phyloP scores from a whole-genome alignment of 2,113 vertebrate genomes.

The Tichodroma muraria region DNA sequence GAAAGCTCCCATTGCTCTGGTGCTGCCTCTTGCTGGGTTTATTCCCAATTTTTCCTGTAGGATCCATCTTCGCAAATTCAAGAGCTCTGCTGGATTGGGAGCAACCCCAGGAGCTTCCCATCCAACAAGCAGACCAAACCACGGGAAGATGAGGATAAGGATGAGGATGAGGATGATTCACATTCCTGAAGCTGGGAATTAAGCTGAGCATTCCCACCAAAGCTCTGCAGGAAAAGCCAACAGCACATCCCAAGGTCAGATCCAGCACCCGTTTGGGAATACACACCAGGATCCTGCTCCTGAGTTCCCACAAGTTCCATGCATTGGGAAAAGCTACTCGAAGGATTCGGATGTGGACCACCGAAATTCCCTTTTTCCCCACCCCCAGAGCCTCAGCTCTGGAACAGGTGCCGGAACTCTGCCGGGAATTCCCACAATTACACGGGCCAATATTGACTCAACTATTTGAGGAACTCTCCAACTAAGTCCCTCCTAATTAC shows the following conservation, averaged over 20 bases:
- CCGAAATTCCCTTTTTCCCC: not conserved
- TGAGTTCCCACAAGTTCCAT: not conserved
- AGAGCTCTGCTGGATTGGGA: not conserved
- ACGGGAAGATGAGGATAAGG: not conserved
- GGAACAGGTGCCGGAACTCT: not conserved
- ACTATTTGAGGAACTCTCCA: constrained; percentile 46
- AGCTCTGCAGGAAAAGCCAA: not conserved
- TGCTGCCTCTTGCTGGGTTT: not conserved
- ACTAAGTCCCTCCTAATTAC: constrained; percentile 52
- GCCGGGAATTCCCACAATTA: not conserved
- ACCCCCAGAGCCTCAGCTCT: not conserved
- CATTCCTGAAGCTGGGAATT: not conserved
- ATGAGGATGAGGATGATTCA: not conserved
- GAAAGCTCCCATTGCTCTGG: rapidly evolving
- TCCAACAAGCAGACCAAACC: not conserved
- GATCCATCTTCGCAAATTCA: not conserved
- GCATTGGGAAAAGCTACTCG: rapidly evolving
- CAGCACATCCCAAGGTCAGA: not conserved
- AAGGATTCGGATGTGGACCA: not conserved
- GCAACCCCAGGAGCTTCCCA: not conserved
- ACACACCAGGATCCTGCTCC: rapidly evolving
- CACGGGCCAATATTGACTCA: constrained; percentile 19
- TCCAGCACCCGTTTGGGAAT: rapidly evolving
- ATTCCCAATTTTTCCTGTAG: not conserved
- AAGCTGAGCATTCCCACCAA: not conserved